These are phyloP conservation scores for Crenuchus spilurus DNA, from an alignment of 2,797 vertebrate species.

Conservation along the genomic window DNA sequence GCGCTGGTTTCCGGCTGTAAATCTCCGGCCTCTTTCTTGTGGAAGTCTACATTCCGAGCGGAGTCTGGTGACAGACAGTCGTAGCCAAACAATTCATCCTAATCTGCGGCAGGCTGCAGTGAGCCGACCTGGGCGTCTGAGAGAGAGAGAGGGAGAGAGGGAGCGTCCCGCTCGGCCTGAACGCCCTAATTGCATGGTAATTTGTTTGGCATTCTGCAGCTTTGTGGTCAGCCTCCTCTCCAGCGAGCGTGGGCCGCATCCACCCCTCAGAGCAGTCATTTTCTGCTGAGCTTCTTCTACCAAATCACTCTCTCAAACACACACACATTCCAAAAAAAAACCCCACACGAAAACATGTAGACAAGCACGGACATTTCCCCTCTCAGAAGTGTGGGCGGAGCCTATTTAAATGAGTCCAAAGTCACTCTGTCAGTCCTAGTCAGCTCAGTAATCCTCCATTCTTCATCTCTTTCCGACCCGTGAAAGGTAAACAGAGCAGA, in stretches of 20 bases:
- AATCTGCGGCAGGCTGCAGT: conserved; percentile 17
- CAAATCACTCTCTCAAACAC: conserved; percentile 4
- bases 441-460: not conserved
- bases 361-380: conserved; percentile 13
- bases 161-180: conserved; percentile 16
- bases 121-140: not conserved
- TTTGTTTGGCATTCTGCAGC: conserved; percentile 61
- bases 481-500: not conserved
- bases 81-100: conserved; percentile 39
- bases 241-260: conserved; percentile 40
- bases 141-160: not conserved
- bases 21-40: conserved; percentile 60
- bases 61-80: conserved; percentile 38
- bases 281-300: conserved; percentile 14
- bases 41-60: conserved; percentile 58
- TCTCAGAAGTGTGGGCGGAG: not conserved
- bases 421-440: not conserved
- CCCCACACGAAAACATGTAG: conserved; percentile 6
- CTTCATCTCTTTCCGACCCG: not conserved
- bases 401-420: not conserved
- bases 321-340: conserved; percentile 6
- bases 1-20: conserved; percentile 67
- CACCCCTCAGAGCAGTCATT: conserved; percentile 26
- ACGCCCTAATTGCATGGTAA: conserved; percentile 65
- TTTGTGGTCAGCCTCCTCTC: conserved; percentile 58